Conservation (phyloP, 1,140 invertebrate species). For the Atopsyche davidsoni region DNA sequence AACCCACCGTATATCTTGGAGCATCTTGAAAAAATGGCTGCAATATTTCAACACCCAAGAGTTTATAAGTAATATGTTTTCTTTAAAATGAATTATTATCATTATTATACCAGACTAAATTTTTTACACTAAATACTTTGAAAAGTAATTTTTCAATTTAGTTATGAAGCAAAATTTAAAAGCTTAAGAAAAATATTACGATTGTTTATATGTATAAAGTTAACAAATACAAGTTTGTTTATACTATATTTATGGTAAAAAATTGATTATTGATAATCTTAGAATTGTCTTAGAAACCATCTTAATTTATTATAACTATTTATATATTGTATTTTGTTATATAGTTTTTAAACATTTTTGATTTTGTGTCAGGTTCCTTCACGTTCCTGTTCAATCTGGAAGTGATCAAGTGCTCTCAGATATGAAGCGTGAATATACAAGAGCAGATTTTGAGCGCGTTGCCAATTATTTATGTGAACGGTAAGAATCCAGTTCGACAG, state of each 20-base stretch:
- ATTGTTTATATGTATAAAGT: too few species aligned
- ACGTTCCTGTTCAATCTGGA: conserved; percentile 95
- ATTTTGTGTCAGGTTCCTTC: conserved; percentile 70
- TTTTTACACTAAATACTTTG: too few species aligned
- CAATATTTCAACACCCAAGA: conserved; percentile 80
- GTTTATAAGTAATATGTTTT: conserved; percentile 63
- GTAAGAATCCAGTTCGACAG: too few species aligned
- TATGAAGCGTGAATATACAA: conserved; percentile 94
- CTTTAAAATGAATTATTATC: not conserved
- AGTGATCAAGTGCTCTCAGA: conserved; percentile 89
- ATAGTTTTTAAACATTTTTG: not conserved
- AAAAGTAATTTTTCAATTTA: too few species aligned
- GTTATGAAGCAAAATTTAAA: too few species aligned
- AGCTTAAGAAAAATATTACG: not conserved
- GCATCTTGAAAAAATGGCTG: conserved; percentile 85
- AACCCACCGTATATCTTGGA: conserved; percentile 98
- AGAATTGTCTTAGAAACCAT: too few species aligned
- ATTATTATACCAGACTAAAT: too few species aligned
- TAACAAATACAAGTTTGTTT: too few species aligned
- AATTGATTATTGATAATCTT: too few species aligned
- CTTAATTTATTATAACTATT: too few species aligned
- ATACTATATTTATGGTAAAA: too few species aligned
- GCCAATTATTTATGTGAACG: conserved; percentile 76
- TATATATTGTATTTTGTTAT: not conserved
- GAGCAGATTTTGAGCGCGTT: conserved; percentile 83